phyloP scores from a whole-genome alignment of 2,113 vertebrate species.

The Embiotoca jacksoni region DNA sequence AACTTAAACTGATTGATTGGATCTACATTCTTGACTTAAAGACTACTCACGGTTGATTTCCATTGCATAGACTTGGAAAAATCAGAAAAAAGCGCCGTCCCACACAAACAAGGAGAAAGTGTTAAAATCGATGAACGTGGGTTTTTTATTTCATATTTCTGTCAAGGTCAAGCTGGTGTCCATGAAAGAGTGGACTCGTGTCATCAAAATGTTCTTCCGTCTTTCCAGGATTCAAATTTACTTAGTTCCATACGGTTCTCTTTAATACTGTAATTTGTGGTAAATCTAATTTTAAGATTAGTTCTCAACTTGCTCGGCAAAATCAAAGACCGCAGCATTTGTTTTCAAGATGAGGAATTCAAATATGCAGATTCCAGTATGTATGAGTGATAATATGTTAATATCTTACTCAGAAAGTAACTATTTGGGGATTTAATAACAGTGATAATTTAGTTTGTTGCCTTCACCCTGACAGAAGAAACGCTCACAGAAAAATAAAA shows the following conservation, averaged over 20 bases:
- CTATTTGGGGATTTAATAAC: not conserved
- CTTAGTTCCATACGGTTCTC: not conserved
- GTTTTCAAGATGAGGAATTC: not conserved
- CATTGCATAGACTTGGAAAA: slow-evolving; percentile 96
- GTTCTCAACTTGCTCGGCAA: not conserved
- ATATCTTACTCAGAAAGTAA: not conserved
- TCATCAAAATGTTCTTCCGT: not conserved
- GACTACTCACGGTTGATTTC: slow-evolving; percentile 98
- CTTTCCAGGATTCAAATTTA: not conserved
- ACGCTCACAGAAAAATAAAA: slow-evolving; percentile 44
- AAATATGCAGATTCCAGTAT: slow-evolving; percentile 1
- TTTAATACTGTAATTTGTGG: no score
- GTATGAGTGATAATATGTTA: not conserved
- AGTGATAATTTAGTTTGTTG: not conserved
- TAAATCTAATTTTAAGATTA: not conserved
- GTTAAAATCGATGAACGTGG: slow-evolving; percentile 39
- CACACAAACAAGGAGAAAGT: slow-evolving; percentile 69
- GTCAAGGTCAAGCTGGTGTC: slow-evolving; percentile 65
- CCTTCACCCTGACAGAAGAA: slow-evolving; percentile 72
- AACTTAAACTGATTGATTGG: slow-evolving; percentile 4
- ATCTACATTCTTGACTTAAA: slow-evolving; percentile 11
- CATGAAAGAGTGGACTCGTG: slow-evolving; percentile 3
- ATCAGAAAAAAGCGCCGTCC: slow-evolving; percentile 68
- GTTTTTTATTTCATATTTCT: slow-evolving; percentile 50
- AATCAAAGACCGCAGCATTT: not conserved